Evolutionary conservation across 2,113 vertebrate species (phyloP).

Genomic region (Cranoglanis bouderius): DNA sequence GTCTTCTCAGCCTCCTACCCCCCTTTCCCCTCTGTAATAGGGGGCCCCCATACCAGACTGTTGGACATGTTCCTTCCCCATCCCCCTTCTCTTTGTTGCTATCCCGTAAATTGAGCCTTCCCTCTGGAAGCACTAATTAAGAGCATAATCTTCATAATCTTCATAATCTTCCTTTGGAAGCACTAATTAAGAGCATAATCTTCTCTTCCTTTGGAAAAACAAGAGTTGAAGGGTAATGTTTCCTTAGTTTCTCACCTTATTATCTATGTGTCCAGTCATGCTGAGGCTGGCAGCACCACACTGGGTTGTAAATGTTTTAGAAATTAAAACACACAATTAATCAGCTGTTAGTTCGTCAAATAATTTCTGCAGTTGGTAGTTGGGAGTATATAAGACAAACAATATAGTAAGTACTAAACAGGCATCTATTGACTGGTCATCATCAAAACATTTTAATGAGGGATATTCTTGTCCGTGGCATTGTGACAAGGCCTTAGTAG

Average conservation of each 20-base stretch:
- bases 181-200: conserved; percentile 61
- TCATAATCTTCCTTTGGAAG: too few species aligned
- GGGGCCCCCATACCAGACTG: conserved; percentile 66
- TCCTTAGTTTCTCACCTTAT: conserved; percentile 42
- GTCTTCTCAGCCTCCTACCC: conserved; percentile 54
- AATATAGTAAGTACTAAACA: conserved; percentile 38
- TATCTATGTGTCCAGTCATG: conserved; percentile 52
- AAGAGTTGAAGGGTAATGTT: conserved; percentile 46
- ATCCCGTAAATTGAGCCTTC: conserved; percentile 57
- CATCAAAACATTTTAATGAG: conserved; percentile 56
- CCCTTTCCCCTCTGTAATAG: conserved; percentile 69
- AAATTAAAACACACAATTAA: conserved; percentile 43
- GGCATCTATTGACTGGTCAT: conserved; percentile 42
- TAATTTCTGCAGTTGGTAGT: conserved; percentile 26
- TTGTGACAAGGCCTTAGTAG: conserved; percentile 39
- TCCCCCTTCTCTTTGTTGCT: conserved; percentile 50
- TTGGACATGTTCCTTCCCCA: conserved; percentile 60
- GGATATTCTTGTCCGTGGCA: conserved; percentile 41
- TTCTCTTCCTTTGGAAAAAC: conserved; percentile 47
- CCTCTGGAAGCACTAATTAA: conserved; percentile 58
- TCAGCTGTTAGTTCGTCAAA: conserved; percentile 39
- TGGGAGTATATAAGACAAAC: not conserved
- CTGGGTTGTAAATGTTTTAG: conserved; percentile 44
- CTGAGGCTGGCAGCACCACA: conserved; percentile 30
- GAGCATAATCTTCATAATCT: conserved; percentile 56